Conservation (phyloP, 2,113 vertebrate species). For the Aythya baeri region DNA sequence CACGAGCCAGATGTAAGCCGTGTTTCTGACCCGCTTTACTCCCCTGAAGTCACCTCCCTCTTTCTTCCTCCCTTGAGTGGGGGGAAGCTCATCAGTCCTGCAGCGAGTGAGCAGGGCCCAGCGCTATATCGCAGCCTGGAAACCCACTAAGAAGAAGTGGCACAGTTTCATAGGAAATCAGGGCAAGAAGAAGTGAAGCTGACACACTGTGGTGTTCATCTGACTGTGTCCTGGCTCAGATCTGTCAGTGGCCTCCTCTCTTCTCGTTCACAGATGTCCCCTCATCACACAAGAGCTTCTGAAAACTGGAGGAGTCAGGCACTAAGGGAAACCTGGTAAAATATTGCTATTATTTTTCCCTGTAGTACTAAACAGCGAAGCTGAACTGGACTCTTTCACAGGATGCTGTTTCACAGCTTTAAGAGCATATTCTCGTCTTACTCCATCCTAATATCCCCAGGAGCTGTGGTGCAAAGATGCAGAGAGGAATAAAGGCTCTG, state of each 20-base stretch:
- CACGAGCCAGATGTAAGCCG: rapidly evolving
- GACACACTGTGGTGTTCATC: not conserved
- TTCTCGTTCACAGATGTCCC: not conserved
- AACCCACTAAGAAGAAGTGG: not conserved
- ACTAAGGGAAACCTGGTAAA: not conserved
- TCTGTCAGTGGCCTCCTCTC: not conserved
- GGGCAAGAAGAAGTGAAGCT: not conserved
- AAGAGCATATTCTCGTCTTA: not conserved
- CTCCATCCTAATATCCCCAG: not conserved
- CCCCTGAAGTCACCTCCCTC: not conserved
- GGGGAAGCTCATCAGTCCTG: not conserved
- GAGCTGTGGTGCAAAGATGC: not conserved
- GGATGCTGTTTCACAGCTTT: not conserved
- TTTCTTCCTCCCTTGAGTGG: not conserved
- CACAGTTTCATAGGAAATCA: not conserved
- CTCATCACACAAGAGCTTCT: not conserved
- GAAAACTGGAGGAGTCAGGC: not conserved
- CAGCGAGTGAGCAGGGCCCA: not conserved
- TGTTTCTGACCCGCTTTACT: not conserved
- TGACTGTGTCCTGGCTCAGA: not conserved
- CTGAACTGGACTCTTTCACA: not conserved
- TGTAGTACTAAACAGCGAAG: not conserved
- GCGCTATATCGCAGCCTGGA: not conserved
- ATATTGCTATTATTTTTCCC: not conserved
- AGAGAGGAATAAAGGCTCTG: not conserved